Conservation (phyloP, 2,797 vertebrate species). For the Onychomys torridus region DNA sequence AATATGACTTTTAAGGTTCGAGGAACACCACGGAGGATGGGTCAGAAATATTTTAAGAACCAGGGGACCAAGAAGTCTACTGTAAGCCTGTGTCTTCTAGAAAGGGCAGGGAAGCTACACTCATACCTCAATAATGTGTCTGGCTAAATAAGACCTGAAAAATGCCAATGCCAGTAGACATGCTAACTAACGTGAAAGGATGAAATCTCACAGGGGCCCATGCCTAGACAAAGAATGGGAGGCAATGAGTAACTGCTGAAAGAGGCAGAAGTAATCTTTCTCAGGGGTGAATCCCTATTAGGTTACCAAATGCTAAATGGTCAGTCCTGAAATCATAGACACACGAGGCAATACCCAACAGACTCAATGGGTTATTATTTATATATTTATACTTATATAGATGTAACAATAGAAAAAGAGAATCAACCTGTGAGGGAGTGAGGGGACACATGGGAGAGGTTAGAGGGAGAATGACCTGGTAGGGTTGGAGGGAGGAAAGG, state of each 20-base stretch:
- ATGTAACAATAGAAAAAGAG: background rate
- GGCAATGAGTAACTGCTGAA: background rate
- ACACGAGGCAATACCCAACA: background rate
- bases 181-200: rapidly evolving
- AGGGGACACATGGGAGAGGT: background rate
- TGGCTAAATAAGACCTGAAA: background rate
- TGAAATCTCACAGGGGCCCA: background rate
- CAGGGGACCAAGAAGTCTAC: no score
- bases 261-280: background rate
- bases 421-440: background rate
- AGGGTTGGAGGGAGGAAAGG: background rate
- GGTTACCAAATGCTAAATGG: background rate
- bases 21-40: background rate
- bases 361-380: background rate
- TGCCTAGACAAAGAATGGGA: background rate
- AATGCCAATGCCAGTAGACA: background rate
- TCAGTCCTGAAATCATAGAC: background rate
- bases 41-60: background rate
- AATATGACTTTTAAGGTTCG: background rate
- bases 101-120: background rate
- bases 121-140: background rate
- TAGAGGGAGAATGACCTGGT: background rate
- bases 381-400: background rate
- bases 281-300: background rate
- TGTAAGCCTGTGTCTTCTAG: background rate